Percentiles rank a stretch among this genome's conserved stretches.
These are phyloP conservation scores for Teleopsis dalmanni DNA, from an alignment of 1,140 invertebrate genomes.

Conservation along the genomic window DNA sequence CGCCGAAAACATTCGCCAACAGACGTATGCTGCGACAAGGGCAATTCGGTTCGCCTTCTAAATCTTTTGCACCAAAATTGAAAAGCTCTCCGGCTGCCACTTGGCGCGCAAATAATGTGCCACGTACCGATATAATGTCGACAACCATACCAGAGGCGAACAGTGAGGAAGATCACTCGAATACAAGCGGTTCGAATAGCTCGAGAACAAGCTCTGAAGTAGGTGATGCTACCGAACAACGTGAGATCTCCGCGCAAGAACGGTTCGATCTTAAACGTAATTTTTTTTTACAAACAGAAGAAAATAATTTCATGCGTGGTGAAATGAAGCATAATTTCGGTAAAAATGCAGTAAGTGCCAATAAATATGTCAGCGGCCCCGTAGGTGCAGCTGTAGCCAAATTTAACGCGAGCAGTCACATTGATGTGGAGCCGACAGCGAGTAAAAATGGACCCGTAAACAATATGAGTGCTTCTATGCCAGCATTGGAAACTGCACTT, in stretches of 20 bases:
- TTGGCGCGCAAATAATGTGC: constrained; percentile 57
- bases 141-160: constrained; percentile 78
- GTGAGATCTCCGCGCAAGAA: not conserved
- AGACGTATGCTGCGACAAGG: constrained; percentile 51
- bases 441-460: too few relatives aligned
- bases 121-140: constrained; percentile 70
- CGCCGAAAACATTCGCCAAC: constrained; percentile 57
- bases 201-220: constrained; percentile 18
- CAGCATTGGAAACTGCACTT: constrained; percentile 38
- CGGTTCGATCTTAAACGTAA: constrained; percentile 39
- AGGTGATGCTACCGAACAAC: constrained; percentile 9
- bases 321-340: constrained; percentile 31
- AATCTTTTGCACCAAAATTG: constrained; percentile 54
- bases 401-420: not conserved
- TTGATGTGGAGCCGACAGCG: constrained; percentile 8
- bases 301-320: constrained; percentile 44
- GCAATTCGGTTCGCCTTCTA: constrained; percentile 49
- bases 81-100: constrained; percentile 60
- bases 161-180: constrained; percentile 57
- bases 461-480: too few relatives aligned
- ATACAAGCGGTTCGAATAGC: constrained; percentile 17
- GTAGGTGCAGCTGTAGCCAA: constrained; percentile 8
- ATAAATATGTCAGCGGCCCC: constrained; percentile 21
- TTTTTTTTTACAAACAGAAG: constrained; percentile 42
- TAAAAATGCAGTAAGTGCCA: constrained; percentile 12